Evolutionary conservation across 2,797 vertebrate species (phyloP), one percentile per base, ranked within the genome.

Genomic region (Geotrypetes seraphini): DNA sequence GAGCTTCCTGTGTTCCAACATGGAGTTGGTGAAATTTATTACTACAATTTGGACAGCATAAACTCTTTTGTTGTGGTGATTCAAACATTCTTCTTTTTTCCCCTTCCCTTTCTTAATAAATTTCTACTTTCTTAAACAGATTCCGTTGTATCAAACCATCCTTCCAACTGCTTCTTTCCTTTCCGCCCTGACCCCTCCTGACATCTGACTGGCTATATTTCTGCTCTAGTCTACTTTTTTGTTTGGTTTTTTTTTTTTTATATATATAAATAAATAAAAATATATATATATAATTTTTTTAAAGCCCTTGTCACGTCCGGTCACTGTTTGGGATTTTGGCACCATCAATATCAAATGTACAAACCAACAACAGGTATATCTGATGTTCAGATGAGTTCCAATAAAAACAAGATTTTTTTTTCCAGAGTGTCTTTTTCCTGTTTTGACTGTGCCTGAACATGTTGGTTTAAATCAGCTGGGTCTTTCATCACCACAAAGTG

Each of bases 351-450:
- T 83, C 80, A 84, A 85, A 84, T 86, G 83, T 86, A 84, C 84
- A 84, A 81, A 86, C 80, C 83, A 83, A 78, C 84, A 84, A 84
- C 81, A 81, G 81, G 77, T 87, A 85, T 86, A 87, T 89, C 87
- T 88, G 86, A 88, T 89, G 86, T 89, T 88, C 85, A 89, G 85
- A 89, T 88, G 78, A 83, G 81, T 87, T 86, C 79, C 84, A 88
- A 88, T 85, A 84, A 86, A 71, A 84, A 67, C 44, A 66, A 57
- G 47, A 42, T 39, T 67, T 71, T 76, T 73, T 74, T 81, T 83
- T 82, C 69, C 62, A 66, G 73, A 64, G 49, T 11, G 47, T 54
- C 28, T 32, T 36, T 42, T n/a, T n/a, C n/a, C n/a, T n/a, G n/a
- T n/a, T n/a, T n/a, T n/a, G n/a, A n/a, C n/a, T n/a, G n/a, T n/a